Percentiles rank a stretch among this genome's conserved stretches.
These are phyloP conservation scores for Hecatera dysodea DNA, from an alignment of 2,888 invertebrate genomes.

Conservation along the genomic window DNA sequence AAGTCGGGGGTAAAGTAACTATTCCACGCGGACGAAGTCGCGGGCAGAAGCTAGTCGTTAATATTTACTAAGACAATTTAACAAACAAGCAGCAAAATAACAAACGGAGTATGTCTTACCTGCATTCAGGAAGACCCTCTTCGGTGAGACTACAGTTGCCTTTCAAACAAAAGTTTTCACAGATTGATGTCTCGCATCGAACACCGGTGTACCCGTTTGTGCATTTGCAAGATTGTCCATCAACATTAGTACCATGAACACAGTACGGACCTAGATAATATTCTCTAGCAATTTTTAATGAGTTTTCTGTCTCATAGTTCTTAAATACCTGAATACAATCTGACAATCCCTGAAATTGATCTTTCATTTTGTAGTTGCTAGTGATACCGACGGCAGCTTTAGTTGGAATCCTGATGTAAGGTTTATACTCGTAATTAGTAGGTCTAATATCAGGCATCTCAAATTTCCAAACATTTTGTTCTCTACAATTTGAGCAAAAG, in stretches of 20 bases:
- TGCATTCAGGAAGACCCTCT: background rate
- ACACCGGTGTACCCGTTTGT: background rate
- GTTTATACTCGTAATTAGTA: too few species aligned
- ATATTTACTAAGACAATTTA: background rate
- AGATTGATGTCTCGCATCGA: background rate
- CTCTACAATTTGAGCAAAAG: too few species aligned
- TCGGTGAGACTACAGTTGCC: background rate
- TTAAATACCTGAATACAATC: background rate
- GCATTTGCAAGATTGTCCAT: background rate
- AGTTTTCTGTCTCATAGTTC: background rate
- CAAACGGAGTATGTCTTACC: background rate
- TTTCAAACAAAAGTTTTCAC: background rate
- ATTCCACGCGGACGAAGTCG: too few species aligned
- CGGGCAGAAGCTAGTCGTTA: too few species aligned
- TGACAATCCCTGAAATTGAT: background rate
- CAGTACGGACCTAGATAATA: background rate
- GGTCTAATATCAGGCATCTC: too few species aligned
- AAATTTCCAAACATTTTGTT: background rate
- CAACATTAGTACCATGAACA: background rate
- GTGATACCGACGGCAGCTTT: background rate
- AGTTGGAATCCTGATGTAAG: background rate
- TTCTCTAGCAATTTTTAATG: background rate
- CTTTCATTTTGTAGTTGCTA: background rate
- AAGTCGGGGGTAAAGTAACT: too few species aligned
- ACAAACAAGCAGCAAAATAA: too few species aligned